Base-by-base conservation (phyloP, 2,888 invertebrate species). In the Dorcus parallelipipedus region DNA sequence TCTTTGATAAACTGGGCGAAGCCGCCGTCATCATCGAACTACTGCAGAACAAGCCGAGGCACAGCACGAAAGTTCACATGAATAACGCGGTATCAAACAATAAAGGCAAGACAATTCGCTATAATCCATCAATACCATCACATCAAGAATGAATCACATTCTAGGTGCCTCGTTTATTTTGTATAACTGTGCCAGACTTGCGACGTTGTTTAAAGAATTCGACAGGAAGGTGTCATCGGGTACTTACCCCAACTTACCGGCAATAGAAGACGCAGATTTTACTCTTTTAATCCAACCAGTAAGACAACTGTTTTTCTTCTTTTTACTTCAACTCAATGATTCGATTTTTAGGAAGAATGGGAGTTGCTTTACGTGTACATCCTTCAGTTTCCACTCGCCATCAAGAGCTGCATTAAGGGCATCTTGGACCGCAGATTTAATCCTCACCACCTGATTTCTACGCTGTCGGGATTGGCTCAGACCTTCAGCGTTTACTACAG, bases 401-500 rank as follows among this genome's bases (percentile, higher is more conserved):
- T 91, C 41, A 78, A 79, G 10, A 82, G 78, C 51, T 82, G 84
- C 54, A 67, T 87, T 10, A 78, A 81, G 52, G 79, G 78, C 59
- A 73, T 82, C 20, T 74, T 76, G 9, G 72, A 71, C 9, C 83
- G 84, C 47, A 81, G 83, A 45, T 81, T 87, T 58, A 80, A 83
- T 59, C 83, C 87, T 0, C 89, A 91, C 67, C 75, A 82, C 47
- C 76, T 92, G 41, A 84, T 89, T 62, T 79, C 80, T 58, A 90
- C 84, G 72, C 77, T 91, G 6, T 83, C 82, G 59, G 81, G 81
- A 7, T 78, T 91, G 73, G 86, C 86, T 20, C 80, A 84, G 42
- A 73, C 82, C 6, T 87, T 91, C 70, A 91, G 91, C 73, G 82
- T 85, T 54, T 93, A 91, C 71, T 93, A 93, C 71, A 82, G 88